Evolutionary conservation across 2,797 vertebrate species (phyloP).

Genomic region (Octomys mimax): DNA sequence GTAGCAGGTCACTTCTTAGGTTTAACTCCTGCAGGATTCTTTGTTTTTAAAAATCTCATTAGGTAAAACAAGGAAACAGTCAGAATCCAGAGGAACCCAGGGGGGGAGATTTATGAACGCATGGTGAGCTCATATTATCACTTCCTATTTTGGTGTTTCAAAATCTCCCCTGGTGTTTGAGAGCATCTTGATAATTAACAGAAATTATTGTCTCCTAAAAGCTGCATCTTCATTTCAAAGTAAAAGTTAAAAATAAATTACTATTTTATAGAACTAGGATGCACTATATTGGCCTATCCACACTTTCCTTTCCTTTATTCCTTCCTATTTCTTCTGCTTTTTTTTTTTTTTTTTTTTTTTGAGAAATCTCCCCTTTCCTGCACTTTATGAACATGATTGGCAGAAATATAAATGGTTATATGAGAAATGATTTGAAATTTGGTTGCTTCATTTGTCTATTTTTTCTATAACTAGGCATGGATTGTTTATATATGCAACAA

Average conservation of each 20-base stretch:
- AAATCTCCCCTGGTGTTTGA: slow-evolving; percentile 71
- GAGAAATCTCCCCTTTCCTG: background rate
- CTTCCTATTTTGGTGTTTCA: slow-evolving; percentile 72
- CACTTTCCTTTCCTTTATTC: background rate
- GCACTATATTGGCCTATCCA: background rate
- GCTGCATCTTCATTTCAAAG: slow-evolving; percentile 70
- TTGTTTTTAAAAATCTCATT: slow-evolving; percentile 66
- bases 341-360: background rate
- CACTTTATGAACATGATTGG: background rate
- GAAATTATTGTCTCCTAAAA: slow-evolving; percentile 73
- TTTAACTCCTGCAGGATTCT: slow-evolving; percentile 51
- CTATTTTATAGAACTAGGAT: slow-evolving; percentile 1
- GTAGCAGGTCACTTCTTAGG: slow-evolving; percentile 61
- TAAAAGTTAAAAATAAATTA: background rate
- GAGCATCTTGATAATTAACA: slow-evolving; percentile 78
- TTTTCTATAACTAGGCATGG: slow-evolving; percentile 43
- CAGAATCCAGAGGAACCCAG: slow-evolving; percentile 62
- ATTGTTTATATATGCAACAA: slow-evolving; percentile 32
- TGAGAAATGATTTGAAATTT: slow-evolving; percentile 28
- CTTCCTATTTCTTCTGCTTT: background rate
- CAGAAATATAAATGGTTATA: slow-evolving; percentile 47
- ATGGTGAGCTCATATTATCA: slow-evolving; percentile 74
- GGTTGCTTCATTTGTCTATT: slow-evolving; percentile 12
- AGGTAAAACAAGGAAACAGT: slow-evolving; percentile 67
- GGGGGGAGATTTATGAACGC: slow-evolving; percentile 74